Base-by-base conservation (phyloP, 2,113 vertebrate species). In the Lamprologus tigripictilis region DNA sequence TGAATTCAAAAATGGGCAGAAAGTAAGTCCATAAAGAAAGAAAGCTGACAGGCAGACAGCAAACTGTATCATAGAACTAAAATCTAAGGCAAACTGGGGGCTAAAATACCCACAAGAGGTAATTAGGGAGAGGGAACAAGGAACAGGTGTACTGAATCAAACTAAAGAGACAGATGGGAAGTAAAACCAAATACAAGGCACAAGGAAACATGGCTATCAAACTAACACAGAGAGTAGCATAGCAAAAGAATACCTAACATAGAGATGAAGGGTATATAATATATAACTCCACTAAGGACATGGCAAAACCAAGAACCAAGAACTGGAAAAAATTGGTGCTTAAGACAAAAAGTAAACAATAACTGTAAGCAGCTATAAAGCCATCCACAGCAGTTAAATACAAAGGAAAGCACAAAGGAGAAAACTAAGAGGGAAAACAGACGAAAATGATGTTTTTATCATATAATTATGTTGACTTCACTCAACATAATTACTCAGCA, bases 391-490 rank as follows among this genome's bases (percentile, higher is more conserved):
- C 61, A 66, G 0, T 7, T 66, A 66, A 66, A 66, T 66, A 66
- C 31, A 37, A 66, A 37, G 0, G 17, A 66, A 66, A 66, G 31
- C 31, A 66, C 61, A 66, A 66, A 37, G 31, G 61, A 37, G 61
- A 37, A 66, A 66, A 66, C 2, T n/a, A 5, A 37, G 17, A n/a
- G n/a, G n/a, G n/a, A 37, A 37, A 66, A 66, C 61, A 37, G 61
- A 66, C 10, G 0, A 37, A 37, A 37, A 66, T 66, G 0, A 0
- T 45, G 42, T n/a, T 66, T 66, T 66, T 37, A 66, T 66, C 61
- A 66, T 8, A 37, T 2, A 17, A 61, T 31, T 31, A 31, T 35
- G 61, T 35, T 66, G 6, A 12, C 0, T 66, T n/a, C 1, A 63
- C 17, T 35, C 55, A 58, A 66, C 17, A 35, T 8, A 66, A 35